These are phyloP conservation scores for Meleagris gallopavo DNA, from an alignment of 2,113 vertebrate species.

Conservation along the genomic window DNA sequence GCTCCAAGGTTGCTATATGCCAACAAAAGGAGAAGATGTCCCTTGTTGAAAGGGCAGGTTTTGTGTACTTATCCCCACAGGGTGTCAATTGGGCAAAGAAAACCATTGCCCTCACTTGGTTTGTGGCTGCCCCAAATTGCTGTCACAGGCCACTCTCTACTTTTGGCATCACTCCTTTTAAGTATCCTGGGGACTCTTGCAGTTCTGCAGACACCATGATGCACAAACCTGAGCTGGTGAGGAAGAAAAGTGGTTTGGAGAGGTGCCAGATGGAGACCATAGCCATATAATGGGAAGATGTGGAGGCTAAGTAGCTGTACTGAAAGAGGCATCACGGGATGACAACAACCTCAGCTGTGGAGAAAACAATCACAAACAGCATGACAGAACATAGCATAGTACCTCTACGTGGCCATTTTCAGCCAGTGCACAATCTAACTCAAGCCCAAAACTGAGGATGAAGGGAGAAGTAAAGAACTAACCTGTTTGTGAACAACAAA, in stretches of 20 bases:
- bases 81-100: neutral
- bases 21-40: neutral
- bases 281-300: neutral
- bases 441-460: neutral
- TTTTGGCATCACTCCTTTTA: neutral
- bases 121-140: neutral
- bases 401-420: neutral
- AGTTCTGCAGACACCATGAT: neutral
- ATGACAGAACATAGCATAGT: neutral
- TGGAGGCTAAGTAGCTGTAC: neutral
- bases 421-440: neutral
- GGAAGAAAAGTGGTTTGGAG: neutral
- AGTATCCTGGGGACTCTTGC: neutral
- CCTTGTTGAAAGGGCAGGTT: neutral
- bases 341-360: neutral
- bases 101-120: neutral
- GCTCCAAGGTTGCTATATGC: neutral
- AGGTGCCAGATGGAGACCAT: neutral
- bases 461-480: neutral
- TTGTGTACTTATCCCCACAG: neutral
- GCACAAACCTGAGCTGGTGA: neutral
- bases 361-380: neutral
- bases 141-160: neutral
- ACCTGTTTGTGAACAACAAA: neutral
- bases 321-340: neutral